phyloP scores from a whole-genome alignment of 2,113 vertebrate genomes.

The Microtus montanus region DNA sequence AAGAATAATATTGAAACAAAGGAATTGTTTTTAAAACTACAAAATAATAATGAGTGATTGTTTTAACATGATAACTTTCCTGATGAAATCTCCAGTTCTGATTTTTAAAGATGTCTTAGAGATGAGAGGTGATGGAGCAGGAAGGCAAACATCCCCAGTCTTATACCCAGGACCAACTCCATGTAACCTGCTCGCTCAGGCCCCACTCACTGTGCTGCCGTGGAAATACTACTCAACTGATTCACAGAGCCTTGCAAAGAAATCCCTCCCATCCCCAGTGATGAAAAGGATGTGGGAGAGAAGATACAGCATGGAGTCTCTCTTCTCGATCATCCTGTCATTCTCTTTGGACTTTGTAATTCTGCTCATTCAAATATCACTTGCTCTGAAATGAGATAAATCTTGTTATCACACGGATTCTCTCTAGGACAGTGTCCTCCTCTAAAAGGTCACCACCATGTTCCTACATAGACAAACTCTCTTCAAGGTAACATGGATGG shows the following conservation, averaged over 20 bases:
- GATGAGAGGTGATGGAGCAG: neutral
- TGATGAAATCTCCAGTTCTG: neutral
- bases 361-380: neutral
- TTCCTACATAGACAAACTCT: neutral
- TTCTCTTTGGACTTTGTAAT: neutral
- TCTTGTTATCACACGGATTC: neutral
- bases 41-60: slow-evolving; percentile 1
- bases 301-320: neutral
- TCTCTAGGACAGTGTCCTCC: neutral
- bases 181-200: neutral
- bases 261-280: neutral
- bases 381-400: slow-evolving; percentile 14
- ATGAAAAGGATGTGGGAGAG: neutral
- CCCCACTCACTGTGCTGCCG: neutral
- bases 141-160: neutral
- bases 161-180: neutral
- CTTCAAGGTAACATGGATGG: neutral
- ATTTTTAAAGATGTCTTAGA: neutral
- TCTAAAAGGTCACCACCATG: neutral
- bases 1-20: neutral
- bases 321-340: neutral
- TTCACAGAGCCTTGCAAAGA: neutral
- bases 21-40: neutral
- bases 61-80: slow-evolving; percentile 1
- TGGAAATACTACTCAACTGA: neutral